phyloP scores from a whole-genome alignment of 2,888 invertebrate genomes.

The Diaphora mendica region DNA sequence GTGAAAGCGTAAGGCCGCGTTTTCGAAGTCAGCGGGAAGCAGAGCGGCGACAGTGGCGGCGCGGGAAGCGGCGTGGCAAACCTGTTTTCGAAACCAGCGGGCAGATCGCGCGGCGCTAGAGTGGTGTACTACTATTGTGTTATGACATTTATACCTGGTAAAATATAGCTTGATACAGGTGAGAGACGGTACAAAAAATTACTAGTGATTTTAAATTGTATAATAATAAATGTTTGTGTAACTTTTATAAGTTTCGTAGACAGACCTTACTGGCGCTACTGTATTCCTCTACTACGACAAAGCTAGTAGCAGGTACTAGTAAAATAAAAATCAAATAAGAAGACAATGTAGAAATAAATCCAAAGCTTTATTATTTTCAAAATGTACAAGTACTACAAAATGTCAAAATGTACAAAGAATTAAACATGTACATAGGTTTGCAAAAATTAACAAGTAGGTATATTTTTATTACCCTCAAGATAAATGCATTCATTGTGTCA shows the following conservation, averaged over 20 bases:
- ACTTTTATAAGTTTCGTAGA: no score
- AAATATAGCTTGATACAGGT: no score
- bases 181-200: no score
- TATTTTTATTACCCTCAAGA: constrained; percentile 60
- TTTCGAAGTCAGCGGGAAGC: no score
- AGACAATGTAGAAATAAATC: neutral
- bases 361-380: neutral
- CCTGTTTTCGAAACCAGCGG: no score
- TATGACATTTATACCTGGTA: no score
- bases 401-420: constrained; percentile 19
- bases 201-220: neutral
- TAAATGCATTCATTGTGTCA: constrained; percentile 72
- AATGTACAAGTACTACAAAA: neutral
- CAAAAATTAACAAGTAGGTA: constrained; percentile 48
- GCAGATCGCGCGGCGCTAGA: no score
- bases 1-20: no score
- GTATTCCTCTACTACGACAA: no score
- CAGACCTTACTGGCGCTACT: neutral
- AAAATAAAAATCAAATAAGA: neutral
- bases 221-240: neutral
- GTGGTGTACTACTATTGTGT: no score
- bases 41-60: no score
- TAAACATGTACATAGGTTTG: constrained; percentile 45
- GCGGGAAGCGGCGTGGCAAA: no score
- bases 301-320: neutral